Base-by-base conservation (phyloP, 1,140 invertebrate genomes). In the Panagrolaimus sp. region DNA sequence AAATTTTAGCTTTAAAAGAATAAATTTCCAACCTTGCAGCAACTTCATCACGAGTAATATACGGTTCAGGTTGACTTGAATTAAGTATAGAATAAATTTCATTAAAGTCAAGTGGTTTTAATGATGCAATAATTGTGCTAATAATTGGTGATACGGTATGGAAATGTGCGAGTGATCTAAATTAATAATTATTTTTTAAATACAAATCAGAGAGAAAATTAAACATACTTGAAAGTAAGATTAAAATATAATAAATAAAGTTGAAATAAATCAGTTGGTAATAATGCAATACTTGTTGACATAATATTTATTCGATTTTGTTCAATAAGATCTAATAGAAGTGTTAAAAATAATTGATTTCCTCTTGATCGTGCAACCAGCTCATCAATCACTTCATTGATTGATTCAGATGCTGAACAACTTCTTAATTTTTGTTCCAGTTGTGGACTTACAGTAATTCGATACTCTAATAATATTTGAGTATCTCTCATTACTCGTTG, bases 1-100 rank as follows among this genome's bases (percentile, higher is more conserved):
- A 38, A 13, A 5, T 63, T 1, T 5, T 16, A 66, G 31, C 7
- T 38, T 38, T 38, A 4, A 7, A 61, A 0, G n/a, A 14, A 38
- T 4, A 38, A 38, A 7, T 7, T 4, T 2, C 31, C 2, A 38
- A 77, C 73, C 69, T 20, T 63, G 69, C 45, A 38, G 42, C 63
- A 8, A 76, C 43, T 45, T 78, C 70, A 1, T 67, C 63, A 11
- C 66, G 31, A 11, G 68, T 68, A 14, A 92, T 82, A 43, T 74
- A 72, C 74, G 90, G 90, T 44, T 88, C 87, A 48, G 90, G 87
- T 9, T 88, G 88, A 65, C 90, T 87, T 0, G 92, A 89, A 86
- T 95, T 95, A 0, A 96, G 89, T 1, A 92, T 92, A 83, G 94
- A 92, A 84, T 91, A 95, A 76, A 97, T 92, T 84, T 96, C 92